phyloP scores from a whole-genome alignment of 2,888 invertebrate genomes.

The Volucella inanis region DNA sequence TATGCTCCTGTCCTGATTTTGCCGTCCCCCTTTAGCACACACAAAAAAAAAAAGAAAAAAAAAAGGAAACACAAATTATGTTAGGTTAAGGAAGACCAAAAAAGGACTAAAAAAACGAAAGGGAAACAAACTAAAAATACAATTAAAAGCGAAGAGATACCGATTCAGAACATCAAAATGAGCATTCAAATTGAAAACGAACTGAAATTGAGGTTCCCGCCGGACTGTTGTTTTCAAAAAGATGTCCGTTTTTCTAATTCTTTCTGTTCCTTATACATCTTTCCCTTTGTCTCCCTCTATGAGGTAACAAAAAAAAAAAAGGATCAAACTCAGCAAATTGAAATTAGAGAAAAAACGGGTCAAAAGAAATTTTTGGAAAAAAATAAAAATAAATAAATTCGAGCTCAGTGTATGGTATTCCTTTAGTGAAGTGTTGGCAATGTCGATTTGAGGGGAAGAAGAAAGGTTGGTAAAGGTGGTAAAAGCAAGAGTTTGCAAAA shows the following conservation, averaged over 20 bases:
- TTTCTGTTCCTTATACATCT: constrained; percentile 4
- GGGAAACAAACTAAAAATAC: constrained; percentile 49
- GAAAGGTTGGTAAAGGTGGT: neutral
- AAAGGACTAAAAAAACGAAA: constrained; percentile 25
- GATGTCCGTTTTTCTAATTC: neutral
- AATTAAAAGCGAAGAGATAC: constrained; percentile 53
- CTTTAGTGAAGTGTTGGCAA: too few species aligned
- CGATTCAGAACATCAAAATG: constrained; percentile 46
- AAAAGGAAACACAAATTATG: constrained; percentile 36
- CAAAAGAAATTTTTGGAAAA: neutral
- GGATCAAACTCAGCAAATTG: constrained; percentile 55
- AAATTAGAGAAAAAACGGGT: constrained; percentile 37
- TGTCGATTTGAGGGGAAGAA: too few species aligned
- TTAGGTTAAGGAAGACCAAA: constrained; percentile 16
- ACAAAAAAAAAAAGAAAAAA: constrained; percentile 9
- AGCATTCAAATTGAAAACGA: constrained; percentile 67
- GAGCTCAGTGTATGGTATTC: neutral
- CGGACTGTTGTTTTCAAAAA: constrained; percentile 11
- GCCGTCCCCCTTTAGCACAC: neutral
- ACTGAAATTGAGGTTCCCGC: constrained; percentile 53
- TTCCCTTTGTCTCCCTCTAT: constrained; percentile 6
- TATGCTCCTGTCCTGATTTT: too few species aligned
- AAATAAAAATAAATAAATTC: constrained; percentile 17
- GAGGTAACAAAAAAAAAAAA: constrained; percentile 9
- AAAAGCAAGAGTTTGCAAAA: constrained; percentile 41